These are phyloP conservation scores for Neoniphon sammara DNA, from an alignment of 2,797 vertebrate genomes.

Conservation along the genomic window DNA sequence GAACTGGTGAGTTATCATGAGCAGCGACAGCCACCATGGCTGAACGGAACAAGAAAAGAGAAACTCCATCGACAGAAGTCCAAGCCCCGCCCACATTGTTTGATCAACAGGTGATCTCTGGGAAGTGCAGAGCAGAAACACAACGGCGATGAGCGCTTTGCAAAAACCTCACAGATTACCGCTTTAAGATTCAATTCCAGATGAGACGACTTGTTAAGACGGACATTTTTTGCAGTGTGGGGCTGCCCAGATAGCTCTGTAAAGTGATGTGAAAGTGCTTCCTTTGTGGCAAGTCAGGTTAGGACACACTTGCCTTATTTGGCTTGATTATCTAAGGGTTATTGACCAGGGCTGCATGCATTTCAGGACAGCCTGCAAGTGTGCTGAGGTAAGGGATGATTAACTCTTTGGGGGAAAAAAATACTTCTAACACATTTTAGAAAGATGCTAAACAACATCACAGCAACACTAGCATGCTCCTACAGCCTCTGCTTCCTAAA, in stretches of 20 bases:
- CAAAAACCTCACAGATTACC: too few relatives aligned
- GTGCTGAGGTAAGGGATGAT: neutral
- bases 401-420: neutral
- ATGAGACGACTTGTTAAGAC: too few relatives aligned
- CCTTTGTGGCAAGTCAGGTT: conserved; percentile 17
- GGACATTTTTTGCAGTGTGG: conserved; percentile 28
- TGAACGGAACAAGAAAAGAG: too few relatives aligned
- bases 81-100: too few relatives aligned
- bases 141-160: too few relatives aligned
- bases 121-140: too few relatives aligned
- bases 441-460: conserved; percentile 14
- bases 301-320: conserved; percentile 34
- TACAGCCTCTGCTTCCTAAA: neutral
- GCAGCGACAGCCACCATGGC: too few relatives aligned
- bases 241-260: neutral
- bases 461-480: neutral
- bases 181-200: too few relatives aligned
- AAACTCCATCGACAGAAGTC: too few relatives aligned
- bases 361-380: neutral
- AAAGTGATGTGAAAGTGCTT: conserved; percentile 11
- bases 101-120: too few relatives aligned
- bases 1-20: too few relatives aligned
- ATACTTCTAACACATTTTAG: neutral
- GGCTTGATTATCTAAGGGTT: conserved; percentile 23
- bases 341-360: neutral